Evolutionary conservation across 2,113 vertebrate genomes (phyloP).

Genomic region (Erpornis zantholeuca): DNA sequence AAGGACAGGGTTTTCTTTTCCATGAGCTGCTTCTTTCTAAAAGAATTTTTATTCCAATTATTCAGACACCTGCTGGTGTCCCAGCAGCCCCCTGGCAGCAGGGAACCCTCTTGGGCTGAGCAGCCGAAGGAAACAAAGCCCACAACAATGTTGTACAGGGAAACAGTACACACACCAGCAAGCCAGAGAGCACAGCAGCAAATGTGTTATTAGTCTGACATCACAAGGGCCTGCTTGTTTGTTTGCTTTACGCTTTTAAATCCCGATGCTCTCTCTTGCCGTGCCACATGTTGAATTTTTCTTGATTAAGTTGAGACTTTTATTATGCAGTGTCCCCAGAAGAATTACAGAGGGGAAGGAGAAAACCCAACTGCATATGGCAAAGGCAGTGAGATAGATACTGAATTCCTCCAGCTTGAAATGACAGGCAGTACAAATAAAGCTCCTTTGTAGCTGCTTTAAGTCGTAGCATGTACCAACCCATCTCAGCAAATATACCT

Average conservation of each 20-base stretch:
- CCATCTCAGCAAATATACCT: neutral
- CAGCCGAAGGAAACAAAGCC: conserved; percentile 55
- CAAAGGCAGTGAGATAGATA: conserved; percentile 15
- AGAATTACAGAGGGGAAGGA: conserved; percentile 38
- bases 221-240: conserved; percentile 50
- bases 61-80: conserved; percentile 66
- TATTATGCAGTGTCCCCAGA: conserved; percentile 21
- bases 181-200: conserved; percentile 17
- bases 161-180: conserved; percentile 41
- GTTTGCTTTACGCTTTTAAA: conserved; percentile 48
- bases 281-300: conserved; percentile 49
- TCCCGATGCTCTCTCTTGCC: conserved; percentile 8
- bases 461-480: neutral
- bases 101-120: conserved; percentile 38
- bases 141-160: conserved; percentile 53
- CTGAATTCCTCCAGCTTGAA: conserved; percentile 49
- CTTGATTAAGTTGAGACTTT: conserved; percentile 67
- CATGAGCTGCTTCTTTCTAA: conserved; percentile 1
- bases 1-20: conserved; percentile 23
- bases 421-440: conserved; percentile 52
- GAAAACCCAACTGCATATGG: conserved; percentile 52
- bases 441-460: conserved; percentile 16
- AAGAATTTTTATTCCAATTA: conserved; percentile 63
- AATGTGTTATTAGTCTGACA: conserved; percentile 50
- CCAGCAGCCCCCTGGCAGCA: conserved; percentile 41